Conservation (phyloP, 2,113 vertebrate genomes). For the Typhlomys cinereus region DNA sequence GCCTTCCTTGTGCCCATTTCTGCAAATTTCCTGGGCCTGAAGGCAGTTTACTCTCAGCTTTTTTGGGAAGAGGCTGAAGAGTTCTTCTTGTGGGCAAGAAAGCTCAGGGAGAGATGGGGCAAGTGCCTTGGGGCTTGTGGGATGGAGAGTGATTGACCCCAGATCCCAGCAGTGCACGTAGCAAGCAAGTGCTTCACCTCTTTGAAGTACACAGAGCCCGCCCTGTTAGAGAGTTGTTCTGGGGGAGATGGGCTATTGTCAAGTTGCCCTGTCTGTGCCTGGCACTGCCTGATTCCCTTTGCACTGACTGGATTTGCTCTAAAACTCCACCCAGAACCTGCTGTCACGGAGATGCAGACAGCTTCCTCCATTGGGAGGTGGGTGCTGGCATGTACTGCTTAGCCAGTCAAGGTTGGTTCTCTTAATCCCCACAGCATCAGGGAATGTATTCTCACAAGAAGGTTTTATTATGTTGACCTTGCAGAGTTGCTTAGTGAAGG, state of each 20-base stretch:
- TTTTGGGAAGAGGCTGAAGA: background rate
- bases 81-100: background rate
- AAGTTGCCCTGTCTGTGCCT: background rate
- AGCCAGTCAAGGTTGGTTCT: background rate
- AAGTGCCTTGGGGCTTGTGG: background rate
- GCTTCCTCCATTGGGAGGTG: background rate
- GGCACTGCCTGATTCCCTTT: background rate
- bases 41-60: background rate
- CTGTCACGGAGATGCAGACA: fast-evolving
- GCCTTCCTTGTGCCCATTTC: background rate
- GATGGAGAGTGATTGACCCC: background rate
- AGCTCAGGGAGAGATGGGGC: background rate
- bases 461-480: background rate
- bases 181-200: background rate
- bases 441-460: background rate
- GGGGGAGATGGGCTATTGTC: background rate
- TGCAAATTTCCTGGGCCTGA: background rate
- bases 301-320: background rate
- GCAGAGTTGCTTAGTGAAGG: no score
- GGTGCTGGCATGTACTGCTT: background rate
- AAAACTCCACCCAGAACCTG: background rate
- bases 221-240: background rate
- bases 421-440: background rate
- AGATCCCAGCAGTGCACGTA: background rate
- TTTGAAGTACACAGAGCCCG: background rate